Base-by-base conservation (phyloP, 1,140 invertebrate genomes). In the Chironomus tepperi region DNA sequence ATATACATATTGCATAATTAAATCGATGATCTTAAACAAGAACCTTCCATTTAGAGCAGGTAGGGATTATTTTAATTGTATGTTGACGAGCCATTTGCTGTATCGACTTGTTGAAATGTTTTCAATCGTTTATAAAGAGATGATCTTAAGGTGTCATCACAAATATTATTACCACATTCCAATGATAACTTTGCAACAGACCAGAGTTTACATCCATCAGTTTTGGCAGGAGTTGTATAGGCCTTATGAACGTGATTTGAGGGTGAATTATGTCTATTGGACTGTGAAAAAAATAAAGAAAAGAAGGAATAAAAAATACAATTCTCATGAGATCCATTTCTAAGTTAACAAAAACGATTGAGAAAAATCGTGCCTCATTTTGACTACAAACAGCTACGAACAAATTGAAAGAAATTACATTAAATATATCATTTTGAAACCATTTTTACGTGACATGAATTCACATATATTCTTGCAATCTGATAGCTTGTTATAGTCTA, bases 361-460 rank as follows among this genome's bases (percentile, higher is more conserved):
- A 70, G 19, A 70, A 18, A 70, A 70, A 70, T 70, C 65, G 65
- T 70, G 65, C 18, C 19, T 70, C 65, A 19, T 16, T 70, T 70
- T 34, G 5, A 70, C 7, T 70, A 21, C 65, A 5, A 34, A 34
- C 19, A 18, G 3, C 16, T 18, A 18, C 18, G 65, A 70, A 16
- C 65, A 70, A 70, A 34, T 34, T 34, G 65, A 18, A 70, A 18
- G 47, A 57, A 34, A 57, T 57, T 57, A 57, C n/a, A 19, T 70
- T 10, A 70, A 70, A 18, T 16, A 21, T 21, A 70, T 70, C n/a
- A 70, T 70, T 70, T 70, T 70, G 15, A 18, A 70, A 70, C 18
- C 65, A 70, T 70, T 70, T 70, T 10, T 70, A 70, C 65, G 65
- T 70, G 65, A 70, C 65, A 18, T 18, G 65, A 57, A 57, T 57